phyloP scores from a whole-genome alignment of 2,888 invertebrate genomes.

The Eulithis prunata region DNA sequence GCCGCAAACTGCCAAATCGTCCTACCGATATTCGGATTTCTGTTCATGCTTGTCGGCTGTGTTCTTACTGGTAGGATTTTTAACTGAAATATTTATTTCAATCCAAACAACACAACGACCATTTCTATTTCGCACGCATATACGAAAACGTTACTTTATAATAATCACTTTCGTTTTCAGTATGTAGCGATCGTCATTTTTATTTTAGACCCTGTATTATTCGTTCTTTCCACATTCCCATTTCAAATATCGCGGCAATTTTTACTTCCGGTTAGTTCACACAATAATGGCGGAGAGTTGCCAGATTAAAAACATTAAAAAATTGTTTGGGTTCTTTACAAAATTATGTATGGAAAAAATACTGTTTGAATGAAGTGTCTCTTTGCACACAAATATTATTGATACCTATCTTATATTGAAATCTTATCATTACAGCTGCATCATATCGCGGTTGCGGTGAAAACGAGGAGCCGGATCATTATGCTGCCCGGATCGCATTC shows the following conservation, averaged over 20 bases:
- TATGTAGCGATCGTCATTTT: too few relatives aligned
- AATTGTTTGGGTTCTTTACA: constrained; percentile 14
- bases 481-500: constrained; percentile 88
- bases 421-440: constrained; percentile 81
- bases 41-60: constrained; percentile 90
- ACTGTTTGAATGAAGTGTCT: too few relatives aligned
- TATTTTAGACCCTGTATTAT: too few relatives aligned
- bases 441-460: constrained; percentile 89
- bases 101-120: too few relatives aligned
- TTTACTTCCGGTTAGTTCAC: constrained; percentile 19
- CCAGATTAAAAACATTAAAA: not conserved
- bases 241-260: constrained; percentile 15
- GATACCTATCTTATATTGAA: constrained; percentile 12
- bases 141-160: too few relatives aligned
- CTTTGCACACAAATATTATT: not conserved
- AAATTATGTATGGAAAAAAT: not conserved
- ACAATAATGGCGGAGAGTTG: not conserved
- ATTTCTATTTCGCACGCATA: too few relatives aligned
- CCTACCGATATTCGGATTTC: constrained; percentile 89
- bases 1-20: constrained; percentile 91
- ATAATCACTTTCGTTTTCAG: too few relatives aligned
- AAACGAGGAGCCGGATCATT: constrained; percentile 89
- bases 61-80: constrained; percentile 88
- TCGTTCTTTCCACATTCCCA: not conserved
- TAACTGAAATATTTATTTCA: too few relatives aligned